These are phyloP conservation scores for Calephelis virginiensis DNA, from an alignment of 1,140 invertebrate genomes.

Conservation along the genomic window DNA sequence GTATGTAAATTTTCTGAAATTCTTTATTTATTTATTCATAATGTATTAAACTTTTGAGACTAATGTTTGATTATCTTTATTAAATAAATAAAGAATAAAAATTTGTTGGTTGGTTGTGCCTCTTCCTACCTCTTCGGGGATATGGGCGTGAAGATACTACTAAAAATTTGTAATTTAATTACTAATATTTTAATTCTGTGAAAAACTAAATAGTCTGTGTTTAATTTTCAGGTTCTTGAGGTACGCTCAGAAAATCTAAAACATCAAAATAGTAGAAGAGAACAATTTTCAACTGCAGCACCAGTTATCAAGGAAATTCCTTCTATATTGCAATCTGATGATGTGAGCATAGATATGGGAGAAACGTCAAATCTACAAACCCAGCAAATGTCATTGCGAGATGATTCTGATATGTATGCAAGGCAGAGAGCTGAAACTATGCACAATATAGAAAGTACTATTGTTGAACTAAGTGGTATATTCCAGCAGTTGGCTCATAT, in stretches of 20 bases:
- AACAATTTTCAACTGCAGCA: constrained; percentile 94
- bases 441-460: constrained; percentile 99
- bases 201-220: too few species aligned
- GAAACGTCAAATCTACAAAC: constrained; percentile 73
- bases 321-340: constrained; percentile 83
- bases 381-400: constrained; percentile 86
- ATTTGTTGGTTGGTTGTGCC: too few species aligned
- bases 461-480: constrained; percentile 98
- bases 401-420: constrained; percentile 93
- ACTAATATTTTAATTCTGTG: too few species aligned
- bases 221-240: constrained; percentile 84
- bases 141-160: too few species aligned
- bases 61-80: too few species aligned
- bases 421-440: constrained; percentile 97
- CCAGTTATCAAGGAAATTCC: constrained; percentile 85
- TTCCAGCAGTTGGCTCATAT: constrained; percentile 98
- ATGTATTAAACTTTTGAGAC: too few species aligned
- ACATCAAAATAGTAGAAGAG: constrained; percentile 94
- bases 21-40: too few species aligned
- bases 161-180: too few species aligned
- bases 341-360: constrained; percentile 88
- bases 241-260: constrained; percentile 95
- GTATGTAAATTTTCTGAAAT: too few species aligned
- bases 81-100: too few species aligned
- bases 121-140: too few species aligned